Evolutionary conservation across 1,140 invertebrate species (phyloP), one percentile per base, ranked within the genome.

Genomic region (Bactericera cockerelli): DNA sequence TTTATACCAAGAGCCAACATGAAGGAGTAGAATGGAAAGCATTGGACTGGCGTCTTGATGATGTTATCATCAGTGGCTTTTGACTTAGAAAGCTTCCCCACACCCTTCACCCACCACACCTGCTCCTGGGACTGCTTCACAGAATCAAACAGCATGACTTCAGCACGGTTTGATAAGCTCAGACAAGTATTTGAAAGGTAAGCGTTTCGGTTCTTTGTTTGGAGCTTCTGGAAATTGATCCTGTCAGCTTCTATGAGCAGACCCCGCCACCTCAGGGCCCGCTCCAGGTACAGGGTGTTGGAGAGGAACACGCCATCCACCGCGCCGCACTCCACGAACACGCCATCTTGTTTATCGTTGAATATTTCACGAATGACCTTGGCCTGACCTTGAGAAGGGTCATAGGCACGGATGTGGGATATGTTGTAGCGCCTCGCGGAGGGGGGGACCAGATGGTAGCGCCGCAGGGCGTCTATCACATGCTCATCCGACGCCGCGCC

Each of bases 271-370:
- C 62, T 42, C 33, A 62, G 60, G 0, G 58, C 56, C 53, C 61
- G 56, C 58, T 73, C 72, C 19, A 73, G 61, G 31, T 63, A 63
- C 8, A 74, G 38, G 0, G 70, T 69, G 60, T 73, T 73, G 2
- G 71, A 73, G 3, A 65, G 61, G 21, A 21, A 56, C 58, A 71
- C 69, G 1, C 72, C 72, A 57, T 73, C 69, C 11, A 66, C 59
- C 1, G 70, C 72, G 11, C 71, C 70, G 26, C 65, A 66, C 57
- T 73, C 71, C 14, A 73, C 57, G 56, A 71, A 72, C 60, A 71
- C 69, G 8, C 72, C 70, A 58, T 67, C 42, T n/a, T 16, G n/a
- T n/a, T 49, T 49, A n/a, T 49, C 42, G 19, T 4, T n/a, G 19
- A 49, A 49, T 49, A 49, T 49, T 49, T 49, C 22, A 6, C 42